Base-by-base conservation (phyloP, 2,888 invertebrate species). In the Heliconius aoede region DNA sequence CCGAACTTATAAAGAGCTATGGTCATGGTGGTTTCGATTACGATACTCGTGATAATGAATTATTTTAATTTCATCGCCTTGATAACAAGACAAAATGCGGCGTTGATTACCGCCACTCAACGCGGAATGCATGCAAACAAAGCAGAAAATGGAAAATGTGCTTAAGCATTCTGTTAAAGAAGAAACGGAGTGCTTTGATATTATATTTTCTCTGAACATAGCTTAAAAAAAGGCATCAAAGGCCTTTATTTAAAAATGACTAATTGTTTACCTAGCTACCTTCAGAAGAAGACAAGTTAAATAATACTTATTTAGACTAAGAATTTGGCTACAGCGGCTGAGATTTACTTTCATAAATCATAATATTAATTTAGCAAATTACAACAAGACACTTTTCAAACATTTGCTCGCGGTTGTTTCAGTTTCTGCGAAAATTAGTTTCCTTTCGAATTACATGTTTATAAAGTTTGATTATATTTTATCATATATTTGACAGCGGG, bases 281-380 rank as follows among this genome's bases (percentile, higher is more conserved):
- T 55, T n/a, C 13, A 24, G 15, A 26, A 3, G 36, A 24, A 36
- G 4, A 26, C 24, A 65, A 65, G 36, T 40, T 36, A 40, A 65
- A 65, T 65, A 36, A 36, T 36, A 40, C 65, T 65, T 36, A 24
- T 40, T 65, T 26, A 26, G 26, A 40, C 24, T 26, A 64, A 4
- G 5, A 64, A 64, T 32, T 65, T 40, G 24, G 36, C 36, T 24
- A 40, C 36, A 24, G 13, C 36, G 36, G 24, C 65, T 36, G 13
- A 24, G 36, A 65, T 65, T 65, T 65, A 65, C 36, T 65, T 65
- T 36, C 36, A 36, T 24, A 40, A 40, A 40, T 65, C 65, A 65
- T 65, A 65, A 65, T 65, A 32, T 65, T 65, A 65, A 65, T 65
- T 65, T 65, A 40, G 15, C 24, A 36, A 65, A 65, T 36, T 40